Evolutionary conservation across 1,140 invertebrate species (phyloP), one percentile per base, ranked within the genome.

Genomic region (Listronotus bonariensis): DNA sequence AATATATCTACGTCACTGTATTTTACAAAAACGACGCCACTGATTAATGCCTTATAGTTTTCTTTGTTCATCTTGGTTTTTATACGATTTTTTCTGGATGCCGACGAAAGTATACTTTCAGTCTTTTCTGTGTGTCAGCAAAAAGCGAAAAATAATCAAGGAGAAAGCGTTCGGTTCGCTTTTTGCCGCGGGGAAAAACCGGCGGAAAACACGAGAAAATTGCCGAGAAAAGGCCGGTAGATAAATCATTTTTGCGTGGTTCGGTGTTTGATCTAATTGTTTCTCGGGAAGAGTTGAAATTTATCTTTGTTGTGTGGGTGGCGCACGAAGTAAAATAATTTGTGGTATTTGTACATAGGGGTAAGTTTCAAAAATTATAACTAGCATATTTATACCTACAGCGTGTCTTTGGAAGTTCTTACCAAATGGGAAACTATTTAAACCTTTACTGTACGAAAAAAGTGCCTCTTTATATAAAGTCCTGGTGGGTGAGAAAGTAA

Each of bases 131-230:
- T 31, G 14, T 45, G n/a, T 18, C 26, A 14, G 20, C 18, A 34
- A 57, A 45, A 57, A 57, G 45, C 18, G 14, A 42, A 45, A 57
- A 57, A 57, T 57, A 57, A 57, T 57, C 55, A 57, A 57, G 20
- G 55, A 46, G 55, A 57, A 57, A 57, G 53, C 53, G 53, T 32
- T 55, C 9, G 36, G 38, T 41, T 18, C 9, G 17, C 36, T 55
- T 55, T 55, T 55, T 55, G 53, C 38, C 53, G 10, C 10, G 14
- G 12, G 12, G 20, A 57, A 57, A 57, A 57, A 46, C 42, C 14
- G 45, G 11, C 11, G n/a, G 14, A 48, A 48, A 48, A 48, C 45
- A 48, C 6, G 17, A 26, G 55, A 43, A 43, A 57, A 45, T 57
- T 45, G 26, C 43, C 42, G 20, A 57, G 55, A 46, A 46, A 57